Percentiles rank a stretch among this genome's conserved stretches.
Evolutionary conservation across 2,888 invertebrate species (phyloP).

Genomic region (Lithophane semibrunnea): DNA sequence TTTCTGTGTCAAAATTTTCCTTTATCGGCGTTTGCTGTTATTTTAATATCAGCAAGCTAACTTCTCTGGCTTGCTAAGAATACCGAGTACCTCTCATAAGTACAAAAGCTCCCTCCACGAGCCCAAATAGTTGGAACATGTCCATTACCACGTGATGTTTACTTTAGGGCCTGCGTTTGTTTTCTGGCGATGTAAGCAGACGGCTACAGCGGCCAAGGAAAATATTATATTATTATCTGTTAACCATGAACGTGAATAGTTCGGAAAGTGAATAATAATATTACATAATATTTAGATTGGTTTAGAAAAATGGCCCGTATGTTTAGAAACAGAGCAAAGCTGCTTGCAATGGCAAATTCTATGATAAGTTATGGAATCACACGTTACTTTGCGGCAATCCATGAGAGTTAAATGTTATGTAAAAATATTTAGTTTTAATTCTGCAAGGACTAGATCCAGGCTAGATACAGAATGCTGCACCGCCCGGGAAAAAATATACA

Average conservation of each 20-base stretch:
- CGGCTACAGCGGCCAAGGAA: constrained; percentile 48
- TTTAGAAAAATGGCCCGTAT: constrained; percentile 4
- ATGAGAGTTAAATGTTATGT: neutral
- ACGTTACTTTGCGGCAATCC: neutral
- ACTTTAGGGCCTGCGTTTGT: constrained; percentile 74
- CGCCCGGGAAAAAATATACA: neutral
- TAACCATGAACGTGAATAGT: constrained; percentile 45
- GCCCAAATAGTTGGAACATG: constrained; percentile 67
- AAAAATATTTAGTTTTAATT: neutral
- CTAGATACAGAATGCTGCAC: too few species aligned
- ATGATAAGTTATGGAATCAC: neutral
- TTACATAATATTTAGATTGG: constrained; percentile 34
- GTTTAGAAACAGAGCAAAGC: neutral
- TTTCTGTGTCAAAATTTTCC: neutral
- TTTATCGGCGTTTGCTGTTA: neutral
- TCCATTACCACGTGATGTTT: constrained; percentile 79
- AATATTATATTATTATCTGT: constrained; percentile 58
- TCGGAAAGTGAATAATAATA: constrained; percentile 22
- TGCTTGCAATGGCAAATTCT: neutral
- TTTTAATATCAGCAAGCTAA: constrained; percentile 1
- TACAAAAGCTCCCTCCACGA: constrained; percentile 31
- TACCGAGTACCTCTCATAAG: constrained; percentile 2
- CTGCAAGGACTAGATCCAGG: neutral
- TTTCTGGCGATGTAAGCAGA: constrained; percentile 62
- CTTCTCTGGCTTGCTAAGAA: constrained; percentile 5